These are phyloP conservation scores for Ceratosolen solmsi DNA, from an alignment of 1,140 invertebrate genomes.

Conservation along the genomic window DNA sequence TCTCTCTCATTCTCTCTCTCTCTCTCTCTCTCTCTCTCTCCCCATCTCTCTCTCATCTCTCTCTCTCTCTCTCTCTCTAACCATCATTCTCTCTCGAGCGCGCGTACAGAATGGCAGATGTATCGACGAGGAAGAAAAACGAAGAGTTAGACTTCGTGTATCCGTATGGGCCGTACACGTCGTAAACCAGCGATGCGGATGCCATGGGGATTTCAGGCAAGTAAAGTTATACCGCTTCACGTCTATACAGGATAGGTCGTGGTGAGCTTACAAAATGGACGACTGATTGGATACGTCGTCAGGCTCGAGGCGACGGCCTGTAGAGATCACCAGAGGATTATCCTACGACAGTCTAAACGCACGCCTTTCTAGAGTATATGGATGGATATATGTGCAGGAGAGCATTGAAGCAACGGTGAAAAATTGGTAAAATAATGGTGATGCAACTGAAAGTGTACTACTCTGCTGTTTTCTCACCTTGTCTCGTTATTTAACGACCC, in stretches of 20 bases:
- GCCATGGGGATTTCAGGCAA: neutral
- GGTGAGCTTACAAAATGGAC: constrained; percentile 35
- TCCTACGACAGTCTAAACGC: neutral
- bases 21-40: constrained; percentile 15
- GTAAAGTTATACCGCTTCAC: neutral
- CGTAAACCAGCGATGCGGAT: neutral
- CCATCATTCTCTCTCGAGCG: neutral
- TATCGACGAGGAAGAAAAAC: neutral
- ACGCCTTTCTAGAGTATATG: no score
- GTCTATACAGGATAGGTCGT: neutral
- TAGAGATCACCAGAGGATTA: constrained; percentile 42
- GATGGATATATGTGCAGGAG: no score
- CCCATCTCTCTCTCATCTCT: constrained; percentile 1
- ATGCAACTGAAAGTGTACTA: no score
- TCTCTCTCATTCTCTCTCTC: constrained; percentile 8
- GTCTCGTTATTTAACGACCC: neutral
- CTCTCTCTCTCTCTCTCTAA: neutral
- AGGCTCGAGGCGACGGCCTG: constrained; percentile 43
- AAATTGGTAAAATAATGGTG: no score
- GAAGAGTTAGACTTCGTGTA: neutral
- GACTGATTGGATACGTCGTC: constrained; percentile 51
- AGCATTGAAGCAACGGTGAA: no score
- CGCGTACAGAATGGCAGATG: neutral
- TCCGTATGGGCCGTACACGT: neutral
- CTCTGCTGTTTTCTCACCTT: no score